Evolutionary conservation across 2,888 invertebrate genomes (phyloP).

Genomic region (Acanthosepion pharaonis): DNA sequence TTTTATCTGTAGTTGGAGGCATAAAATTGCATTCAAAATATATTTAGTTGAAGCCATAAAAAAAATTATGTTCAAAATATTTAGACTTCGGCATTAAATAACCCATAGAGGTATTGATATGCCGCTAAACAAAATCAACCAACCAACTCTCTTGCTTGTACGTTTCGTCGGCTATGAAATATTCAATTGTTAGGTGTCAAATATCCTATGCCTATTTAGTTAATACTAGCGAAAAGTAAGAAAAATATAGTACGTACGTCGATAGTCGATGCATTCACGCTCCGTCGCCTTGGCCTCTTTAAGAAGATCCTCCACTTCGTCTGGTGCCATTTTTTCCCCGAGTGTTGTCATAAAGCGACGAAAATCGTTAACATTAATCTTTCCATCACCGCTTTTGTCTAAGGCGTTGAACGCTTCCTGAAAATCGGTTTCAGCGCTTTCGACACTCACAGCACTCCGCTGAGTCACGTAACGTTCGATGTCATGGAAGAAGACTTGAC

Average conservation of each 20-base stretch:
- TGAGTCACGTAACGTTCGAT: slow-evolving; percentile 64
- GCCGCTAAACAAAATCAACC: too few relatives aligned
- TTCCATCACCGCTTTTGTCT: slow-evolving; percentile 63
- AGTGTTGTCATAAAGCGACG: slow-evolving; percentile 68
- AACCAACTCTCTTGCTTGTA: too few relatives aligned
- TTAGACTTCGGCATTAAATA: too few relatives aligned
- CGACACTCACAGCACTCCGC: slow-evolving; percentile 61
- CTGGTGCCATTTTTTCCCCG: slow-evolving; percentile 67
- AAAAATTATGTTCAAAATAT: too few relatives aligned
- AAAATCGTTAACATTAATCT: slow-evolving; percentile 65
- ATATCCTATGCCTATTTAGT: too few relatives aligned
- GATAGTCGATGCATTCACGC: slow-evolving; percentile 63
- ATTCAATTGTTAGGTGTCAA: too few relatives aligned
- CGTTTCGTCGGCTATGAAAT: too few relatives aligned
- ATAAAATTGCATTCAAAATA: too few relatives aligned
- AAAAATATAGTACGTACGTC: slow-evolving; percentile 55
- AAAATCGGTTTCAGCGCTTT: slow-evolving; percentile 64
- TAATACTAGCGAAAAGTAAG: too few relatives aligned
- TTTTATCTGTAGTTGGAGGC: too few relatives aligned
- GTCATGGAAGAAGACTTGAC: slow-evolving; percentile 64
- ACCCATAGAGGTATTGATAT: too few relatives aligned
- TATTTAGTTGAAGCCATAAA: too few relatives aligned
- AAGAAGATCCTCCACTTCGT: slow-evolving; percentile 67
- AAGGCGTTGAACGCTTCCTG: slow-evolving; percentile 67
- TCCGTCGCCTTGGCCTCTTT: slow-evolving; percentile 61